Percentiles rank a stretch among this genome's conserved stretches.
Evolutionary conservation across 2,113 vertebrate species (phyloP).

Genomic region (Vireo altiloquus): DNA sequence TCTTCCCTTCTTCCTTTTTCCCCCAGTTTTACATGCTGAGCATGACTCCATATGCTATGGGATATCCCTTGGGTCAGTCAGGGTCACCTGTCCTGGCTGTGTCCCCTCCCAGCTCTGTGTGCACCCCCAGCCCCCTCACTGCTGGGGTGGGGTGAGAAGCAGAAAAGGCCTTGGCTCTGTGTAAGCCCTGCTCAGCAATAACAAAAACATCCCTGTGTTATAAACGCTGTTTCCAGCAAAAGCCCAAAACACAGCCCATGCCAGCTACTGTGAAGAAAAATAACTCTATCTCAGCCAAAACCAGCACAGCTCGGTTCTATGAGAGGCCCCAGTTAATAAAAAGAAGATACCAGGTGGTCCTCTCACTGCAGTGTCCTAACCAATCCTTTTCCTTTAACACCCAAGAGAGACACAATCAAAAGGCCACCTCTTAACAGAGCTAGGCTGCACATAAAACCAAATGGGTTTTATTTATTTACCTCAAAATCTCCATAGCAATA

Average conservation of each 20-base stretch:
- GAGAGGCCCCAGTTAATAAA: neutral
- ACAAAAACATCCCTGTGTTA: neutral
- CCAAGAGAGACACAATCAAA: neutral
- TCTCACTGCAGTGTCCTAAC: neutral
- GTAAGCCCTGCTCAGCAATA: neutral
- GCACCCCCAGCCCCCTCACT: neutral
- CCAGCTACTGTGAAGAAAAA: neutral
- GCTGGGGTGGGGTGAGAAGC: no score
- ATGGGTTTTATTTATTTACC: neutral
- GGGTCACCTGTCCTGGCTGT: neutral
- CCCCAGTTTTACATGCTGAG: neutral
- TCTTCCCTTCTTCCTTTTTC: neutral
- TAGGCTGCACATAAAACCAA: neutral
- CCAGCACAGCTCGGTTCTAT: neutral
- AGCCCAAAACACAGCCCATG: neutral
- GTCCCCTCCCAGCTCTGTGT: neutral
- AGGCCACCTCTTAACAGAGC: neutral
- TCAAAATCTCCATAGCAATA: neutral
- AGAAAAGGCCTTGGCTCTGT: neutral
- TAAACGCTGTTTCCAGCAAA: neutral
- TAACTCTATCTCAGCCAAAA: neutral
- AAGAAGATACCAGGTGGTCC: neutral
- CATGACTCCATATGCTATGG: neutral
- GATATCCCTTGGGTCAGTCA: neutral
- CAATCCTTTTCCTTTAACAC: neutral